Conservation (phyloP, 2,797 vertebrate genomes). For the Hemibagrus guttatus region DNA sequence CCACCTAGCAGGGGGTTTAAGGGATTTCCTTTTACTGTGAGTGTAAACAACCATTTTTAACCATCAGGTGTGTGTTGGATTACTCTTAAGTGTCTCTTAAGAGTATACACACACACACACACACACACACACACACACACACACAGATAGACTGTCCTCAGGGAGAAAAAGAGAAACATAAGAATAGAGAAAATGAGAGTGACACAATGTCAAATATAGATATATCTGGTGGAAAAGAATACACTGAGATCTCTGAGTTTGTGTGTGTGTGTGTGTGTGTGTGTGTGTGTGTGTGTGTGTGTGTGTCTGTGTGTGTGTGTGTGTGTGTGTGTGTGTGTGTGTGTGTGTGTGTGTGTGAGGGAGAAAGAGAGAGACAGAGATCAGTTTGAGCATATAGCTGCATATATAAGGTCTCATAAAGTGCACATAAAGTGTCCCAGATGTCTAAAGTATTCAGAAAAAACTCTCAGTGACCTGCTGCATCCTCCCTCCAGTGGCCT, state of each 20-base stretch:
- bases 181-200: background rate
- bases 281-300: too few species aligned
- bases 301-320: too few species aligned
- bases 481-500: conserved; percentile 36
- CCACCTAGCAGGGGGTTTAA: conserved; percentile 24
- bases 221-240: background rate
- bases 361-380: background rate
- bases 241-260: background rate
- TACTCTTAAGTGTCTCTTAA: background rate
- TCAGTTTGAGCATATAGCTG: background rate
- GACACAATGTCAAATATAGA: background rate
- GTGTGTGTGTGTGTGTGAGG: too few species aligned
- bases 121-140: background rate
- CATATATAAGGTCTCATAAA: conserved; percentile 6
- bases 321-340: too few species aligned
- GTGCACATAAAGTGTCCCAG: conserved; percentile 15
- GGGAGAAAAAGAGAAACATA: background rate
- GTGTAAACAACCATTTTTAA: conserved; percentile 27
- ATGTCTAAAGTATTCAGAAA: conserved; percentile 39
- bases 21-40: conserved; percentile 35
- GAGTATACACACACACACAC: background rate
- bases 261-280: background rate
- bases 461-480: conserved; percentile 36
- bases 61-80: conserved; percentile 15
- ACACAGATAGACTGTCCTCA: background rate